A percentile compares a stretch with the other conserved stretches of the same genome.
Evolutionary conservation across 2,113 vertebrate species (phyloP).

Genomic region (Plectropomus leopardus): DNA sequence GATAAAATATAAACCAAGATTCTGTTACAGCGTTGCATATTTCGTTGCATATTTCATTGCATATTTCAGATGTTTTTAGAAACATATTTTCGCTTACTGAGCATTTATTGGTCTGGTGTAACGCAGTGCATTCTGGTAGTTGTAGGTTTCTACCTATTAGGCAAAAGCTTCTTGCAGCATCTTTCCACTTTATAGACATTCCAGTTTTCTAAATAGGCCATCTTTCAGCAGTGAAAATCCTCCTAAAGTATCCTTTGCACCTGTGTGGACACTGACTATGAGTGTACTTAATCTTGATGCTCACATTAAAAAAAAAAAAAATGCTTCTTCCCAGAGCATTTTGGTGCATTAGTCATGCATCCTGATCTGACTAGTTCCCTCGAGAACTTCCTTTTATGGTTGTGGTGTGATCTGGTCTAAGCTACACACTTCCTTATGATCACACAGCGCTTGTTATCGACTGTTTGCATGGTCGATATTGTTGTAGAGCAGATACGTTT

Average conservation of each 20-base stretch:
- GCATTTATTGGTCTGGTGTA: no score
- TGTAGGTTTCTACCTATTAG: no score
- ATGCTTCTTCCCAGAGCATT: constrained; percentile 38
- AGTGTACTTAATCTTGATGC: constrained; percentile 60
- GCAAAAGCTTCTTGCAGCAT: no score
- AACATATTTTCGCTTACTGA: no score
- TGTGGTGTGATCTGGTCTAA: constrained; percentile 54
- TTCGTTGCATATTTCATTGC: no score
- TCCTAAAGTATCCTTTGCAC: constrained; percentile 44
- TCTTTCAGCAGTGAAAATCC: no score
- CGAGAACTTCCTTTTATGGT: constrained; percentile 45
- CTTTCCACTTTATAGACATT: no score
- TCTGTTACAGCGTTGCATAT: no score
- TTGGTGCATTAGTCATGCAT: constrained; percentile 53
- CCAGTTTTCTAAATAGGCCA: no score
- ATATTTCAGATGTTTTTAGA: no score
- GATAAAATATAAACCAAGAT: no score
- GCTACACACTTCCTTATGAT: constrained; percentile 56
- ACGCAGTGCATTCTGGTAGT: no score
- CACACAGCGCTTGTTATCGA: constrained; percentile 65
- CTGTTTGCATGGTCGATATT: constrained; percentile 50
- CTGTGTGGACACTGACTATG: constrained; percentile 34
- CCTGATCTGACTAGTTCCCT: constrained; percentile 32
- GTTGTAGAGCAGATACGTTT: constrained; percentile 57
- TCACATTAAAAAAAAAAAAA: constrained; percentile 40